These are phyloP conservation scores for Eublepharis macularius DNA, from an alignment of 2,113 vertebrate genomes.

Conservation along the genomic window DNA sequence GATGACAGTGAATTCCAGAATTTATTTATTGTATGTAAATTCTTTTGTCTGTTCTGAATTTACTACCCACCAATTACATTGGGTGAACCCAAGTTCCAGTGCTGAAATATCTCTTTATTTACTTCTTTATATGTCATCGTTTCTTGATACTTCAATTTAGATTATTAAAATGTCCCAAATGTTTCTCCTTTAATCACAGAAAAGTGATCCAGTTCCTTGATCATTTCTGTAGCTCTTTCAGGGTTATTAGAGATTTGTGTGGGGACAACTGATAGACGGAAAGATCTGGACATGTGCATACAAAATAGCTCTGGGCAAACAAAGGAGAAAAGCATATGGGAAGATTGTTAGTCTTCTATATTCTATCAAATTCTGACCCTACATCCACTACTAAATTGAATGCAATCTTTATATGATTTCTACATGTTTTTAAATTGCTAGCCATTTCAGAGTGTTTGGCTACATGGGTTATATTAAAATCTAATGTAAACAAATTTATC, in stretches of 20 bases:
- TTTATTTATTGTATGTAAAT: neutral
- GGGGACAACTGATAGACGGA: neutral
- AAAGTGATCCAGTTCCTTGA: neutral
- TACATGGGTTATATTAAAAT: neutral
- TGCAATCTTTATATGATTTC: neutral
- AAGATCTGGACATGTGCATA: neutral
- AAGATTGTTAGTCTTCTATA: neutral
- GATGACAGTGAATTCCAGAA: neutral
- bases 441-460: neutral
- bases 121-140: neutral
- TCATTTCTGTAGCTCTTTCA: neutral
- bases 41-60: neutral
- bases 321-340: neutral
- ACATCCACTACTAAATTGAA: neutral
- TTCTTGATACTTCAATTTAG: neutral
- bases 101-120: neutral
- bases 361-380: neutral
- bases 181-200: neutral
- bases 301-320: neutral
- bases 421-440: conserved; percentile 3
- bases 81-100: neutral
- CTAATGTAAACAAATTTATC: conserved; percentile 13
- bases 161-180: neutral
- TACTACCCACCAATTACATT: neutral
- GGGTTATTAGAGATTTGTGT: neutral